Percentiles rank a stretch among this genome's conserved stretches.
phyloP scores from a whole-genome alignment of 1,140 invertebrate species.

The Drosophila mayri region DNA sequence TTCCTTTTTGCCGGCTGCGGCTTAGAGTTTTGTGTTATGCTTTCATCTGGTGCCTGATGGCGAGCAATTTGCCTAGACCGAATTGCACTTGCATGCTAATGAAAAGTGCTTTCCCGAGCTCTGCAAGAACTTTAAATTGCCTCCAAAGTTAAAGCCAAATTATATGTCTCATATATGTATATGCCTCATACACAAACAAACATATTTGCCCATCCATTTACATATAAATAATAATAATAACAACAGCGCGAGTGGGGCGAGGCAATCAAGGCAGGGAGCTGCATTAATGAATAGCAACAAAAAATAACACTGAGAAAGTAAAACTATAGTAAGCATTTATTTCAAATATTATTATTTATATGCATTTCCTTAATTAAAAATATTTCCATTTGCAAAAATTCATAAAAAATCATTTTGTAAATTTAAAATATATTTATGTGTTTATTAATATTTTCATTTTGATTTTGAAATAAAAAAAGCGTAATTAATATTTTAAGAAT shows the following conservation, averaged over 20 bases:
- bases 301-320: constrained; percentile 4
- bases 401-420: too few relatives aligned
- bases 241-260: constrained; percentile 7
- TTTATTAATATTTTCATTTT: too few relatives aligned
- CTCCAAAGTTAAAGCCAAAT: constrained; percentile 49
- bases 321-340: not conserved
- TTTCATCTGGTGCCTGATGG: constrained; percentile 42
- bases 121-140: constrained; percentile 42
- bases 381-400: too few relatives aligned
- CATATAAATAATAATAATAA: constrained; percentile 58
- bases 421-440: too few relatives aligned
- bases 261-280: constrained; percentile 41
- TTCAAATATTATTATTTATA: not conserved
- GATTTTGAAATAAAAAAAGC: too few relatives aligned
- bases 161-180: too few relatives aligned
- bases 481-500: too few relatives aligned
- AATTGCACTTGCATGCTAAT: constrained; percentile 54
- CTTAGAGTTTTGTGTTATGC: constrained; percentile 48
- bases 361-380: not conserved
- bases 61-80: constrained; percentile 45
- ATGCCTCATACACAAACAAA: not conserved
- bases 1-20: constrained; percentile 20
- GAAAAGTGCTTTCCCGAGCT: constrained; percentile 31
- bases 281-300: constrained; percentile 54
- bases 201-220: constrained; percentile 26